Base-by-base conservation (phyloP, 2,888 invertebrate species). In the Cheilosia grossa region DNA sequence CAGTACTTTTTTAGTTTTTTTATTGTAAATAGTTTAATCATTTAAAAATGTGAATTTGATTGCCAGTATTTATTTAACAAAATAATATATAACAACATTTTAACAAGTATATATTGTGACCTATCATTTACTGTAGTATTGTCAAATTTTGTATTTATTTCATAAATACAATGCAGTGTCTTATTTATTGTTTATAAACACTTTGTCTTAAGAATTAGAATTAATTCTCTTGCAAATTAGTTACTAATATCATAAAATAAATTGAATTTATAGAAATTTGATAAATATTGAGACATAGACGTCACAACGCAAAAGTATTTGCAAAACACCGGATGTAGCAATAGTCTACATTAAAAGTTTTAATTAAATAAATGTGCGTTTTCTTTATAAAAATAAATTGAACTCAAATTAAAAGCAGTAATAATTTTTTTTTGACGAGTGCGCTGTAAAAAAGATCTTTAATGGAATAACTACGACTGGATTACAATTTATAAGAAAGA, bases 11-110 rank as follows among this genome's bases (percentile, higher is more conserved):
- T 79, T 13, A 40, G 56, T 69, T 53, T 61, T 53, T 61, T 82
- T 78, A 64, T 82, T 77, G 75, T 82, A 82, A 82, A 75, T 70
- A 82, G 75, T 82, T 37, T 75, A 77, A 77, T 70, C 54, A 64
- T 70, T 82, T 82, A 77, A 82, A 81, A 82, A 82, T 77, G 58
- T 70, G 53, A 72, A 77, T 82, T 82, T 82, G 75, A 82, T 82
- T 82, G 82, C 82, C 77, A 72, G 82, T 82, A 82, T 70, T 75
- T 70, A 64, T 67, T 66, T 77, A 69, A 69, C 69, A 75, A 75
- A 77, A 82, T 72, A 58, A 54, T 54, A 21, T 82, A 44, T 82
- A 82, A 82, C 75, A 82, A 82, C 82, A 70, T 82, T 77, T 82
- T 66, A 82, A 82, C 70, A 82, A 72, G 64, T 82, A 82, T 82